Evolutionary conservation across 2,113 vertebrate species (phyloP), one percentile per base, ranked within the genome.

Genomic region (Hippolais icterina): DNA sequence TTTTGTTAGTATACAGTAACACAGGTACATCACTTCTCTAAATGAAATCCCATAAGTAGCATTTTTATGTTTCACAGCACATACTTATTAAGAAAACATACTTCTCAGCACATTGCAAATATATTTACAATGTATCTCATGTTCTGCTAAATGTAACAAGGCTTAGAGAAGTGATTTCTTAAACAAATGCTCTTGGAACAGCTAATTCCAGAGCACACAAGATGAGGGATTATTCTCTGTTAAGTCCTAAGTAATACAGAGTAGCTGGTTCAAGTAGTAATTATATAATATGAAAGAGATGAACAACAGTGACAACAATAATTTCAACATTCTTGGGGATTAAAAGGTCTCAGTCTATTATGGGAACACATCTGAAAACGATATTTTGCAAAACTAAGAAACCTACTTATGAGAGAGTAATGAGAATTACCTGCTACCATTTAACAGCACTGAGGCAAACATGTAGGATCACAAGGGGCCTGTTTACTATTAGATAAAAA

Each of bases 171-270:
- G 65, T 65, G 57, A 96, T 96, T 95, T 96, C 87, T 95, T 93
- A 96, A 95, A 97, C 83, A 95, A 95, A 91, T 89, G 89, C 81
- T 95, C 87, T 93, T 94, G 91, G 79, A 96, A 94, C 89, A 91
- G 94, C 95, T 96, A 97, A 97, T 96, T 96, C 94, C 95, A 93
- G 93, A 93, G 87, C 66, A 95, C 88, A 90, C 72, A 92, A 84
- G 50, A 95, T 79, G 91, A 96, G 70, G 87, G 94, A 97, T 96
- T 95, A 96, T 85, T 94, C 82, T 90, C 91, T 81, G 68, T 81
- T 97, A 97, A 96, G 1, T 87, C 94, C 84, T 79, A 94, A 94
- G 74, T 94, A 95, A 97, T 79, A 82, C 77, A 87, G 72, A 96
- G 91, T 94, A 95, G 91, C 89, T 89, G 20, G 74, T 93, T 97